Evolutionary conservation across 2,888 invertebrate species (phyloP), one percentile per base, ranked within the genome.

Genomic region (Caenorhabditis sulstoni): DNA sequence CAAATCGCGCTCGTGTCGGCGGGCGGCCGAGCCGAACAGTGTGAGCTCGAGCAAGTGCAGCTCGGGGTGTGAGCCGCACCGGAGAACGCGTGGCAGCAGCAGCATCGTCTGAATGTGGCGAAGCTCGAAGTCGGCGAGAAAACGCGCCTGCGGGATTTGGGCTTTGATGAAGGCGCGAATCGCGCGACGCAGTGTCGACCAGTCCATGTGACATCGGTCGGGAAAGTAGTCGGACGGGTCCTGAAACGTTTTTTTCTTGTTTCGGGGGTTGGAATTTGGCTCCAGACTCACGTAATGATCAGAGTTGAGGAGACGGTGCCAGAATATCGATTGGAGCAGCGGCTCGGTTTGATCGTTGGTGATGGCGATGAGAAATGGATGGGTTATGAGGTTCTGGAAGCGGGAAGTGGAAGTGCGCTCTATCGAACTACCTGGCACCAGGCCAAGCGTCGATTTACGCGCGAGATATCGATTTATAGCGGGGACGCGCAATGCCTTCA

Each of bases 261-360:
- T n/a, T n/a, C 8, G 11, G 44, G 20, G 11, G 44, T 29, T 20
- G 23, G 16, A 9, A 47, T 3, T 2, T 52, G n/a, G n/a, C 18
- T 18, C n/a, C n/a, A 5, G 20, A 68, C 64, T 22, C 50, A 81
- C 83, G 50, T 67, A 41, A 14, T 82, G 78, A 71, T 83, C 84
- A 16, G 41, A 61, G 47, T 84, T 78, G 9, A 85, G 52, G n/a
- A 86, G 61, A 49, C 86, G 49, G 35, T 82, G 79, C 86, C 86
- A 86, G 71, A 85, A 83, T 11, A 86, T 86, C 3, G 86, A 86
- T 20, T 83, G 80, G 1, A 86, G 79, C 9, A 86, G 74, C 0
- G 86, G 86, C 44, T 86, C 86, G 3, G 86, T 85, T 47, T 86
- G 86, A 62, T 86, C 86, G 50, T 86, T 85, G 12, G 85, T 86